Evolutionary conservation across 2,888 invertebrate genomes (phyloP).

Genomic region (Steromphala cineraria): DNA sequence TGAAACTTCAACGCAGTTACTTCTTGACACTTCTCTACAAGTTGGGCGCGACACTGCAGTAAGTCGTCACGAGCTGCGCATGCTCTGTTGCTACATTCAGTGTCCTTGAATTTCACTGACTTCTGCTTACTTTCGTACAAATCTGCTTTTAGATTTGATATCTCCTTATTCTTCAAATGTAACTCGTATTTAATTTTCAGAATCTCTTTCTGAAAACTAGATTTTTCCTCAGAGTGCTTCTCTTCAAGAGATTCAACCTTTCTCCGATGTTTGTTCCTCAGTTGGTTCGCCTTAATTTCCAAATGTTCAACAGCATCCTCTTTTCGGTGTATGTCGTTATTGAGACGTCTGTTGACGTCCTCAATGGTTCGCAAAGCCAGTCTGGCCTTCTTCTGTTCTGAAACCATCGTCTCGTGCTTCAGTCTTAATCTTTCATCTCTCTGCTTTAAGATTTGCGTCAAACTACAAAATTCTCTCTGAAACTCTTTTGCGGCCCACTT

Average conservation of each 20-base stretch:
- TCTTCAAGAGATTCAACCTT: not conserved
- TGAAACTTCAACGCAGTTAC: not conserved
- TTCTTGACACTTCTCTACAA: not conserved
- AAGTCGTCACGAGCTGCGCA: not conserved
- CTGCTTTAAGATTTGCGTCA: slow-evolving; percentile 20
- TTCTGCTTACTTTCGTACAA: not conserved
- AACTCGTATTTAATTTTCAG: not conserved
- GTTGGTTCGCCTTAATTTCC: not conserved
- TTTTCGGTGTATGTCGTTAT: not conserved
- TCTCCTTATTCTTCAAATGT: slow-evolving; percentile 3
- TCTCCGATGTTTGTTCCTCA: not conserved
- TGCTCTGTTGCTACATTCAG: not conserved
- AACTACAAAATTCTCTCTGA: slow-evolving; percentile 27
- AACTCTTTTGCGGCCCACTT: slow-evolving; percentile 26
- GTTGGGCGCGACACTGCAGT: not conserved
- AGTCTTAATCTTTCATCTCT: slow-evolving; percentile 14
- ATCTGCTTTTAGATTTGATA: not conserved
- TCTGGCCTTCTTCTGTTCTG: not conserved
- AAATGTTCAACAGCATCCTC: not conserved
- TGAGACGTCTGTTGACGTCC: not conserved
- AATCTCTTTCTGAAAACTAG: not conserved
- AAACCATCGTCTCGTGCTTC: slow-evolving; percentile 20
- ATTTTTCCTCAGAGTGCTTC: not conserved
- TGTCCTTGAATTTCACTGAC: not conserved
- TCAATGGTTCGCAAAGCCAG: not conserved